These are phyloP conservation scores for Drosophila melanogaster DNA, from an alignment of 1,140 invertebrate genomes.

Conservation along the genomic window DNA sequence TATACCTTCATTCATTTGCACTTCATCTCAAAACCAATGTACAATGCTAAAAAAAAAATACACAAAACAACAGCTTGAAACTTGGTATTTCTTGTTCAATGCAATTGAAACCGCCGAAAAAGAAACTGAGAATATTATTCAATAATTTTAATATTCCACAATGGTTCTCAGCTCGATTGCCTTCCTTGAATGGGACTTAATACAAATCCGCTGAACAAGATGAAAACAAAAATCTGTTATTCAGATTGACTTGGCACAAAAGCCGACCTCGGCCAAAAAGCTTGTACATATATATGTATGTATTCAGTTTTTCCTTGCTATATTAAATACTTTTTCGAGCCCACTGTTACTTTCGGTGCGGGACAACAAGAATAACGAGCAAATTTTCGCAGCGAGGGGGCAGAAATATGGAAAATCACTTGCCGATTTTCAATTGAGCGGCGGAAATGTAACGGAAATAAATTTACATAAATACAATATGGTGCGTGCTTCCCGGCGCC, in stretches of 20 bases:
- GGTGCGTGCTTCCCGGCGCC: constrained; percentile 77
- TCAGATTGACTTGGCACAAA: constrained; percentile 55
- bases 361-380: constrained; percentile 18
- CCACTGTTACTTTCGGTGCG: constrained; percentile 28
- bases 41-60: background rate
- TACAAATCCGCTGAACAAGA: constrained; percentile 21
- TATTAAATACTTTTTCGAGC: constrained; percentile 47
- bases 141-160: constrained; percentile 26
- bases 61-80: background rate
- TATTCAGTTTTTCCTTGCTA: constrained; percentile 61
- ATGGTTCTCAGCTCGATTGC: constrained; percentile 17
- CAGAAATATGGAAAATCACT: constrained; percentile 65
- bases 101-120: background rate
- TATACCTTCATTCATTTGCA: no score
- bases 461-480: constrained; percentile 84
- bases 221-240: constrained; percentile 48
- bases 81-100: background rate
- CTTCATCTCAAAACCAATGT: background rate
- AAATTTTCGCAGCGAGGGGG: constrained; percentile 53
- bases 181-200: constrained; percentile 23
- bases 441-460: constrained; percentile 83
- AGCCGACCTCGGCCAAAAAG: constrained; percentile 30
- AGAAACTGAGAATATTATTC: background rate
- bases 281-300: constrained; percentile 16
- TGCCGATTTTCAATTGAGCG: constrained; percentile 82